Conservation (phyloP, 2,888 invertebrate genomes). For the Dynastes hyllus region DNA sequence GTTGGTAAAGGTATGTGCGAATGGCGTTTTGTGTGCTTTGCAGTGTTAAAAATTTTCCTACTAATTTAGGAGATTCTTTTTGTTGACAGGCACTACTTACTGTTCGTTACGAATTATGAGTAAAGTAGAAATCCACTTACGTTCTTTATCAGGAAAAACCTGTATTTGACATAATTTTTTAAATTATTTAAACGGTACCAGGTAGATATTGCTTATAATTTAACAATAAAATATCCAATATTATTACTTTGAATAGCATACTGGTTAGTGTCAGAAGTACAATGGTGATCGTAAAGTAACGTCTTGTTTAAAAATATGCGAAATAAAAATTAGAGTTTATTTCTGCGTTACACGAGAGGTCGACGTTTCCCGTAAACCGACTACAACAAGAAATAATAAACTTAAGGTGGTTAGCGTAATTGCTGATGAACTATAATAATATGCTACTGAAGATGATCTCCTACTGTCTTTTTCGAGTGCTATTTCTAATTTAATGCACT, state of each 20-base stretch:
- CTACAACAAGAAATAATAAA: conserved; percentile 24
- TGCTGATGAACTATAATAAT: conserved; percentile 5
- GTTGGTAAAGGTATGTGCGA: background rate
- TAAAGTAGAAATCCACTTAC: background rate
- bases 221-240: conserved; percentile 32
- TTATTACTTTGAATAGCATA: conserved; percentile 12
- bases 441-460: background rate
- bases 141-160: background rate
- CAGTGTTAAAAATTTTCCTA: too few relatives aligned
- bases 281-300: conserved; percentile 24
- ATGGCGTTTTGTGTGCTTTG: too few relatives aligned
- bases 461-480: background rate
- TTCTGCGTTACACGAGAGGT: background rate
- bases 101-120: background rate
- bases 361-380: conserved; percentile 25
- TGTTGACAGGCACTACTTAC: too few relatives aligned
- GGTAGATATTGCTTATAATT: conserved; percentile 19
- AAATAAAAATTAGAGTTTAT: conserved; percentile 43
- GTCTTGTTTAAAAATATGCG: conserved; percentile 19
- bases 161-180: background rate
- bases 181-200: conserved; percentile 14
- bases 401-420: conserved; percentile 10
- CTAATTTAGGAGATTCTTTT: too few relatives aligned
- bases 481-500: conserved; percentile 16
- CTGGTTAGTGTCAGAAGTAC: conserved; percentile 34